Evolutionary conservation across 2,113 vertebrate species (phyloP).

Genomic region (Entelurus aequoreus): DNA sequence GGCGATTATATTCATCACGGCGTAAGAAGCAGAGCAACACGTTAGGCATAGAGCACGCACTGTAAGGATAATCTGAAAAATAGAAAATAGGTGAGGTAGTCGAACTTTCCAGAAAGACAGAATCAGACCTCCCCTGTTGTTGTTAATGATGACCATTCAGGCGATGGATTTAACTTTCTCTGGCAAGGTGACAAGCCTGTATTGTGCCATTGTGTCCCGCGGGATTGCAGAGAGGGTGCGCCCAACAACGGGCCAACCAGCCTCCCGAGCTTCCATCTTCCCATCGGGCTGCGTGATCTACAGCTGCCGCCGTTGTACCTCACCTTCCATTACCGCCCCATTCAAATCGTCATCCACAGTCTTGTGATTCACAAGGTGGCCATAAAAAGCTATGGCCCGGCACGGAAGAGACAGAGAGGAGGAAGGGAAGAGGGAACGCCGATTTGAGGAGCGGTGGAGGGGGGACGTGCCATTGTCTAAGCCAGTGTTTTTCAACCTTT

Average conservation of each 20-base stretch:
- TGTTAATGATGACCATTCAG: constrained; percentile 12
- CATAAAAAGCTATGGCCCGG: constrained; percentile 41
- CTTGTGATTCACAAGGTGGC: constrained; percentile 38
- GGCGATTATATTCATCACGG: neutral
- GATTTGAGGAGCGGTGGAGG: neutral
- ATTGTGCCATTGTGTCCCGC: constrained; percentile 27
- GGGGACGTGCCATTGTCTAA: neutral
- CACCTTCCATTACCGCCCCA: neutral
- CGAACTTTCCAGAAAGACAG: neutral
- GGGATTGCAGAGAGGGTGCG: constrained; percentile 13
- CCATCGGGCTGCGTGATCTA: constrained; percentile 35
- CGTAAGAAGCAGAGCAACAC: neutral
- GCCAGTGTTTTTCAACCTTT: too few species aligned
- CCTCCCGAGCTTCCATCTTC: constrained; percentile 29
- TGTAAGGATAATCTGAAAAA: neutral
- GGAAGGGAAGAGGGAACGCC: neutral
- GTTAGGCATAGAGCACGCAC: neutral
- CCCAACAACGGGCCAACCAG: neutral
- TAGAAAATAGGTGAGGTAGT: neutral
- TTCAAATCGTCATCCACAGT: constrained; percentile 1
- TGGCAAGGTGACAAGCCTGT: constrained; percentile 11
- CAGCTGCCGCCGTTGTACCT: neutral
- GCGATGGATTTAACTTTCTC: constrained; percentile 25
- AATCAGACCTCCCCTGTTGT: neutral
- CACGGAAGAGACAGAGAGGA: neutral